Conservation (phyloP, 2,888 invertebrate species). For the Tryphoninae sp. region DNA sequence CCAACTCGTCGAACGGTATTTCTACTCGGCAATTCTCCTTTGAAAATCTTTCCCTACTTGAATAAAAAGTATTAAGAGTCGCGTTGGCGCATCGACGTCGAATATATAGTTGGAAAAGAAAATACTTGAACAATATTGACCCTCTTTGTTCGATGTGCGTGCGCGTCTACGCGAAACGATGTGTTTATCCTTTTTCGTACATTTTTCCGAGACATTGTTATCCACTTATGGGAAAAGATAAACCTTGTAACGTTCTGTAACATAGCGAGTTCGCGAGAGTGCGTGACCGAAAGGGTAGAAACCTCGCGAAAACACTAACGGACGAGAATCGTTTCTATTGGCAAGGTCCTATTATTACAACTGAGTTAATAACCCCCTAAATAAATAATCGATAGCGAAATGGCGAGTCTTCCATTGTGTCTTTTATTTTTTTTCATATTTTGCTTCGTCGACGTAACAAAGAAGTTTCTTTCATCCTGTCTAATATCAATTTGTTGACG, state of each 20-base stretch:
- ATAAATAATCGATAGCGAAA: constrained; percentile 36
- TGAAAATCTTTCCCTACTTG: constrained; percentile 28
- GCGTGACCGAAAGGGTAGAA: background rate
- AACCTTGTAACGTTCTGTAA: background rate
- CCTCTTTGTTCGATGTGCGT: background rate
- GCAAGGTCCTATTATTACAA: constrained; percentile 52
- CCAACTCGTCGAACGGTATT: constrained; percentile 49
- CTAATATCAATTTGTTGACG: constrained; percentile 16
- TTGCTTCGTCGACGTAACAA: constrained; percentile 25
- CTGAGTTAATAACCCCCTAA: constrained; percentile 6
- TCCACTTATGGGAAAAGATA: background rate
- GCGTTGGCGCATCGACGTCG: too few relatives aligned
- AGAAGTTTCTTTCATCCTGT: background rate
- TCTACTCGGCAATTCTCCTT: constrained; percentile 37
- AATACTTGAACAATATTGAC: too few relatives aligned
- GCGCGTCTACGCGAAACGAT: background rate
- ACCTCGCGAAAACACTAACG: constrained; percentile 21
- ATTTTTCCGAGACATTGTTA: background rate
- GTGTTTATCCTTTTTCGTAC: background rate
- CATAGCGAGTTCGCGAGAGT: background rate
- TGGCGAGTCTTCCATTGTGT: background rate
- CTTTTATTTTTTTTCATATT: background rate
- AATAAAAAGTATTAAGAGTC: constrained; percentile 5
- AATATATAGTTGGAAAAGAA: background rate
- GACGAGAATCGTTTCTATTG: constrained; percentile 32